A percentile compares a stretch with the other conserved stretches of the same genome.
These are phyloP conservation scores for Dipus sagitta DNA, from an alignment of 2,797 vertebrate species.

Conservation along the genomic window DNA sequence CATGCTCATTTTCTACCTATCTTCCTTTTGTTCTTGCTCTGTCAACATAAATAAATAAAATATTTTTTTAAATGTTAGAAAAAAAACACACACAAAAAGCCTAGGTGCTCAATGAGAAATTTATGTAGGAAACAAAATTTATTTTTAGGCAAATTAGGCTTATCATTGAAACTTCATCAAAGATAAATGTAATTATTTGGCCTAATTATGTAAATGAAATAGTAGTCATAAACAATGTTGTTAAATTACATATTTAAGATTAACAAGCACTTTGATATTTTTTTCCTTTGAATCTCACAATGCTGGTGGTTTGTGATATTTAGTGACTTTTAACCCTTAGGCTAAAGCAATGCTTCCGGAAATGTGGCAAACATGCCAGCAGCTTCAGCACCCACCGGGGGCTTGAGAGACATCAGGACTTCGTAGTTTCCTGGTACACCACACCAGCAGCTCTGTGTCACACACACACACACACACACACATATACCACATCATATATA, in stretches of 20 bases:
- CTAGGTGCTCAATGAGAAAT: neutral
- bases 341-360: neutral
- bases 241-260: slow-evolving; percentile 11
- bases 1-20: too few species aligned
- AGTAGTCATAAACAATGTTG: slow-evolving; percentile 13
- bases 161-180: neutral
- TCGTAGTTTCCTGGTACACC: neutral
- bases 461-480: too few species aligned
- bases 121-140: slow-evolving; percentile 1
- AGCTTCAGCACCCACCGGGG: neutral
- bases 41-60: too few species aligned
- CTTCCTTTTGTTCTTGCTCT: too few species aligned
- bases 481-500: too few species aligned
- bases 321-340: neutral
- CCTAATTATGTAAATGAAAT: slow-evolving; percentile 6
- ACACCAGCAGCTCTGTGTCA: neutral
- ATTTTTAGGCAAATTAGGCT: neutral
- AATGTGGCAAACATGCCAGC: neutral
- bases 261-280: neutral
- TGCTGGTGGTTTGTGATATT: neutral
- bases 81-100: neutral
- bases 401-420: neutral
- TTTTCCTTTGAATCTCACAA: neutral
- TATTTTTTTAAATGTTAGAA: too few species aligned
- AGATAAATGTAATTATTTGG: slow-evolving; percentile 13